A percentile compares a stretch with the other conserved stretches of the same genome.
Conservation (phyloP, 2,797 vertebrate species). For the Ciconia nigra region DNA sequence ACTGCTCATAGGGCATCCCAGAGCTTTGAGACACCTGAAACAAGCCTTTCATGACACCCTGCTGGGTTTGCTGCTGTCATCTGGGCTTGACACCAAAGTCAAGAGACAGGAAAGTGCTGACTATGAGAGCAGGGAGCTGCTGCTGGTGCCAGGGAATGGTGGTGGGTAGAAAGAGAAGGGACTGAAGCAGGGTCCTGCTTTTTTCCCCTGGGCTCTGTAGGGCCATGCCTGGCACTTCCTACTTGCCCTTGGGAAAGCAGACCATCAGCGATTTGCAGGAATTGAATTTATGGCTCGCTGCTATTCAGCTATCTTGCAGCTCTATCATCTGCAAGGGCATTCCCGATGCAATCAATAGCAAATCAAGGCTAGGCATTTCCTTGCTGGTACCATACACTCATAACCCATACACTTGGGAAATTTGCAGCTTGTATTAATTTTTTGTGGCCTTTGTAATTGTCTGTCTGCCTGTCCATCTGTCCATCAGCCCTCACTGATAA, state of each 20-base stretch:
- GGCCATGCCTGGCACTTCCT: not conserved
- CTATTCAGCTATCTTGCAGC: not conserved
- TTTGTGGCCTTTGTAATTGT: not conserved
- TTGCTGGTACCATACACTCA: not conserved
- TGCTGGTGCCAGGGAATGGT: not conserved
- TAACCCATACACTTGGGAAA: not conserved
- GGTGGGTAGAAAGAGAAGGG: not conserved
- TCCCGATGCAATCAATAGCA: not conserved
- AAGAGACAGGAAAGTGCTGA: not conserved
- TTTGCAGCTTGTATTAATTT: not conserved
- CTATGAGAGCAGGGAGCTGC: not conserved
- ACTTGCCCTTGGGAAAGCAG: not conserved
- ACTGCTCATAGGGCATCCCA: not conserved
- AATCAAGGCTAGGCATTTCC: not conserved
- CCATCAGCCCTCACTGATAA: not conserved
- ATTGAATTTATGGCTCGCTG: not conserved
- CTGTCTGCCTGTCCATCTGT: not conserved
- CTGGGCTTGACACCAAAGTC: not conserved
- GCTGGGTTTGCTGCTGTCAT: not conserved
- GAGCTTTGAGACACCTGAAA: not conserved
- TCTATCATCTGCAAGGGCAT: not conserved
- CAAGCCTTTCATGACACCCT: not conserved
- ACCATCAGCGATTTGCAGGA: not conserved
- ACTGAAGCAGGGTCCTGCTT: not conserved
- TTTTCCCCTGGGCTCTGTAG: not conserved